These are phyloP conservation scores for Peromyscus leucopus DNA, from an alignment of 2,113 vertebrate species.

Conservation along the genomic window DNA sequence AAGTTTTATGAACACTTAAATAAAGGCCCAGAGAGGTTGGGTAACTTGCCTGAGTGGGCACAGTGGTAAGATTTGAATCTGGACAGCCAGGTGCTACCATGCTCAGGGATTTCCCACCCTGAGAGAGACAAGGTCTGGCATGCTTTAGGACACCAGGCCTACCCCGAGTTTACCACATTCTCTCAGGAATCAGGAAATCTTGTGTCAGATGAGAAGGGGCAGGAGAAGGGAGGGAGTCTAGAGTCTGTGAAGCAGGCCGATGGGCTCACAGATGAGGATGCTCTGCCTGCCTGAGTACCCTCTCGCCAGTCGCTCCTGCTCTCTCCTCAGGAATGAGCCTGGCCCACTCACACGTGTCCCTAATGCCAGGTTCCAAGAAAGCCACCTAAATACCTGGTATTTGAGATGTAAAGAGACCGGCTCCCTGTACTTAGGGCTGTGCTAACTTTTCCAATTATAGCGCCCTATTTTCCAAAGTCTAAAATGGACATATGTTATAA, in stretches of 20 bases:
- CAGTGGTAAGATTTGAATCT: slow-evolving; percentile 57
- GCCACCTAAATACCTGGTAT: slow-evolving; percentile 86
- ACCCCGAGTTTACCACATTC: neutral
- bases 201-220: neutral
- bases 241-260: neutral
- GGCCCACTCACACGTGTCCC: slow-evolving; percentile 71
- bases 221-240: neutral
- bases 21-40: slow-evolving; percentile 65
- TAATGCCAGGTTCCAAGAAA: slow-evolving; percentile 85
- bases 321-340: slow-evolving; percentile 68
- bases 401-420: slow-evolving; percentile 83
- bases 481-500: slow-evolving; percentile 84
- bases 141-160: neutral
- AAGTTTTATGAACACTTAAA: slow-evolving; percentile 64
- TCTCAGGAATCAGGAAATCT: neutral
- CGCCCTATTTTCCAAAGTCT: slow-evolving; percentile 83
- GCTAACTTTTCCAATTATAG: slow-evolving; percentile 85
- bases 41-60: slow-evolving; percentile 52
- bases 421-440: slow-evolving; percentile 82
- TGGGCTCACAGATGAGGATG: neutral
- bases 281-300: neutral
- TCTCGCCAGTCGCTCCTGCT: neutral
- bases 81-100: slow-evolving; percentile 1
- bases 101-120: neutral
- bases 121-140: neutral